These are phyloP conservation scores for Balaenoptera acutorostrata DNA, from an alignment of 2,113 vertebrate genomes.

Conservation along the genomic window DNA sequence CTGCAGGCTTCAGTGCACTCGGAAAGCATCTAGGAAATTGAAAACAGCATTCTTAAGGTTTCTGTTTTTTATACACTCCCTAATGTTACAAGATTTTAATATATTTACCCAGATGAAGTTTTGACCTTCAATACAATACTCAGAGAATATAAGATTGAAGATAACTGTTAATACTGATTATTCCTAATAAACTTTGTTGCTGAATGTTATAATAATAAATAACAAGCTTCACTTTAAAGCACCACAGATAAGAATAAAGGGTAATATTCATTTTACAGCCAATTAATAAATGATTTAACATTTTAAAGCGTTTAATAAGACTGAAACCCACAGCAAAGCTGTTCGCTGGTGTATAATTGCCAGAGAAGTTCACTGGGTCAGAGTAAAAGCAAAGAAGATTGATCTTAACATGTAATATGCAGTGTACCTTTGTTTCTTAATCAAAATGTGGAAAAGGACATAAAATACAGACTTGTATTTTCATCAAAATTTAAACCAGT, in stretches of 20 bases:
- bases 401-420: neutral
- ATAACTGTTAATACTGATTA: conserved; percentile 37
- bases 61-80: neutral
- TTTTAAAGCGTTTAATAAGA: conserved; percentile 73
- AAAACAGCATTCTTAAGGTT: neutral
- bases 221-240: conserved; percentile 75
- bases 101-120: neutral
- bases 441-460: neutral
- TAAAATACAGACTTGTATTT: conserved; percentile 26
- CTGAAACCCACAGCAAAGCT: conserved; percentile 80
- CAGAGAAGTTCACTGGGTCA: conserved; percentile 83
- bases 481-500: neutral
- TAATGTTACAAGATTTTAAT: neutral
- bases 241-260: conserved; percentile 63
- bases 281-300: conserved; percentile 73
- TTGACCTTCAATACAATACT: neutral
- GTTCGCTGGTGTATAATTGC: conserved; percentile 81
- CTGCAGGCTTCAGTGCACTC: neutral
- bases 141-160: neutral
- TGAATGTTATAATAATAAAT: conserved; percentile 47
- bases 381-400: conserved; percentile 33
- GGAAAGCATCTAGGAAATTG: neutral
- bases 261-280: conserved; percentile 71
- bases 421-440: neutral
- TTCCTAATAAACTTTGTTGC: conserved; percentile 61